Conservation (phyloP, 2,113 vertebrate genomes). For the Chrysochloris asiatica region DNA sequence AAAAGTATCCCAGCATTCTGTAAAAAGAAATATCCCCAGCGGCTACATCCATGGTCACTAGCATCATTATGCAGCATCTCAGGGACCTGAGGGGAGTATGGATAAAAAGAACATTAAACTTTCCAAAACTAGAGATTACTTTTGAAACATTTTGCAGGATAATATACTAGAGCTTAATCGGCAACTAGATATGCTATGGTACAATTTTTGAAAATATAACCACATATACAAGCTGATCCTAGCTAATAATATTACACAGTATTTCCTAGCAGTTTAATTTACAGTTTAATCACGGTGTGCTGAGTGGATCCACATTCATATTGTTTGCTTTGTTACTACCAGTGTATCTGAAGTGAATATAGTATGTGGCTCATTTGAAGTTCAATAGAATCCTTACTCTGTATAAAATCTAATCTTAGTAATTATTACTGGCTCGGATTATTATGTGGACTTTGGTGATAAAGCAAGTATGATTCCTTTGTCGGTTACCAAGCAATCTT, state of each 20-base stretch:
- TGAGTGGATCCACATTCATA: background rate
- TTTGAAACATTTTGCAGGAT: background rate
- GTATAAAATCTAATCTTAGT: background rate
- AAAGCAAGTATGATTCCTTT: background rate
- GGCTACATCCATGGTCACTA: conserved; percentile 96
- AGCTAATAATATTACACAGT: background rate
- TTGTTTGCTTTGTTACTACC: background rate
- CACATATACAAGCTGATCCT: background rate
- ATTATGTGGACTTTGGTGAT: background rate
- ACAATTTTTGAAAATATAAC: background rate
- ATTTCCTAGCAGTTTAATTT: conserved; percentile 24
- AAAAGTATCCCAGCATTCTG: conserved; percentile 98
- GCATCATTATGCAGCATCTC: conserved; percentile 99
- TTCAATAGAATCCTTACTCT: background rate
- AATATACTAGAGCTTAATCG: background rate
- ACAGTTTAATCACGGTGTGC: background rate
- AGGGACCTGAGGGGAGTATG: conserved; percentile 88
- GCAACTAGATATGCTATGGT: background rate
- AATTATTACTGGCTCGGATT: background rate
- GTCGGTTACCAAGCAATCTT: background rate
- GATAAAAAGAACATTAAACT: background rate
- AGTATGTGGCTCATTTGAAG: background rate
- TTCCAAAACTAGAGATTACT: background rate
- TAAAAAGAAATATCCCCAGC: conserved; percentile 96
- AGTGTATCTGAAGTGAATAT: background rate